These are phyloP conservation scores for Drosophila suboccidentalis DNA, from an alignment of 2,888 invertebrate genomes.

Conservation along the genomic window DNA sequence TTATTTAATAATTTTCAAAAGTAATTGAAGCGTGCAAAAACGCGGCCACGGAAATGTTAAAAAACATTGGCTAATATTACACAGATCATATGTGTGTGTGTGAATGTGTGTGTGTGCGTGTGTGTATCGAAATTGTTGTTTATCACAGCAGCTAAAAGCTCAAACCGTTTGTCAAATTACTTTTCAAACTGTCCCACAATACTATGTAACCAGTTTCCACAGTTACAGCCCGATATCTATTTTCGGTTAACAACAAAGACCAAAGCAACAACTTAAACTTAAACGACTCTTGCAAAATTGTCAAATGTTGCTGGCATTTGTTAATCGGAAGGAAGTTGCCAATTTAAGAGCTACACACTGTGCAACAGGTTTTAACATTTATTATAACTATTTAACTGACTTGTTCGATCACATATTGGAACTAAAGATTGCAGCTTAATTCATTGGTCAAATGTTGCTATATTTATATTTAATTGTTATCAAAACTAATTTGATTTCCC, in stretches of 20 bases:
- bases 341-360: slow-evolving; percentile 48
- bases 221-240: slow-evolving; percentile 26
- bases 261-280: not conserved
- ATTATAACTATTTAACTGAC: not conserved
- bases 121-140: not conserved
- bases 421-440: not conserved
- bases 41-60: slow-evolving; percentile 52
- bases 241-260: slow-evolving; percentile 28
- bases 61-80: slow-evolving; percentile 37
- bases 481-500: too few relatives aligned
- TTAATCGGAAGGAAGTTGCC: slow-evolving; percentile 70
- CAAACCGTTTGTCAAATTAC: slow-evolving; percentile 25
- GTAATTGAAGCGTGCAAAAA: slow-evolving; percentile 76
- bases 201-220: slow-evolving; percentile 44
- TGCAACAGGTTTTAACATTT: slow-evolving; percentile 24
- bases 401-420: slow-evolving; percentile 1
- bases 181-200: slow-evolving; percentile 48
- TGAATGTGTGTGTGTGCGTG: slow-evolving; percentile 1
- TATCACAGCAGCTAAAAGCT: slow-evolving; percentile 8
- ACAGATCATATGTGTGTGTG: not conserved
- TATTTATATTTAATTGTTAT: not conserved
- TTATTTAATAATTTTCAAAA: slow-evolving; percentile 58
- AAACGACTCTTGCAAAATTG: slow-evolving; percentile 38
- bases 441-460: not conserved
- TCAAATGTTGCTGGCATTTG: slow-evolving; percentile 40